Evolutionary conservation across 1,140 invertebrate genomes (phyloP), one percentile per base, ranked within the genome.

Genomic region (Stegodyphus dumicola): DNA sequence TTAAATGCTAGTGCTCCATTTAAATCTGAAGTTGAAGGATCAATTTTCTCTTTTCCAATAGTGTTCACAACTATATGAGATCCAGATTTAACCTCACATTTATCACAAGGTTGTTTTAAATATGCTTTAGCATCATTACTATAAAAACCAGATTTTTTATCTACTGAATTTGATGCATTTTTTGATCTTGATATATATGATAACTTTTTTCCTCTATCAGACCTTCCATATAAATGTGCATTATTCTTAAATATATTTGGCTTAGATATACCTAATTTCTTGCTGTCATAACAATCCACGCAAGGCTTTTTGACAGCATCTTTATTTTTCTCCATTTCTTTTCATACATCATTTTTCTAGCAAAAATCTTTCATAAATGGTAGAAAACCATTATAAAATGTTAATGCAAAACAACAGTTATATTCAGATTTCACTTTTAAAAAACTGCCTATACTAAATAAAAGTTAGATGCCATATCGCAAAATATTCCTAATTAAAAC

Each of bases 1-100:
- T 75, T 83, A 67, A 75, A 74, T n/a, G 78, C 48, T 65, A 74
- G 13, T 73, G 64, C 75, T 73, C 70, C 80, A 83, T 83, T 83
- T 7, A 75, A 83, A 75, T 51, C 33, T 33, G 56, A 11, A 15
- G 15, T 17, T 53, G 51, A 18, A 7, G 56, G 54, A 80, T 6
- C 54, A 18, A 17, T 48, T 51, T 53, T 10, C 7, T 15, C 53
- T 67, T 33, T 33, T 33, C 33, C 33, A 33, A 33, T 33, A 33
- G 77, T 2, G 64, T 73, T 81, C 17, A 81, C 69, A n/a, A 81
- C 6, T 51, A 81, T 51, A 73, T 73, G 53, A 17, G 78, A 48
- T n/a, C 56, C 51, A 17, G n/a, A 15, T 17, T 52, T 60, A 13
- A 81, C n/a, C 33, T 52, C 66, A 83, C 71, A 83, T 64, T 75